Evolutionary conservation across 2,888 invertebrate species (phyloP).

Genomic region (Dynastes hyllus): DNA sequence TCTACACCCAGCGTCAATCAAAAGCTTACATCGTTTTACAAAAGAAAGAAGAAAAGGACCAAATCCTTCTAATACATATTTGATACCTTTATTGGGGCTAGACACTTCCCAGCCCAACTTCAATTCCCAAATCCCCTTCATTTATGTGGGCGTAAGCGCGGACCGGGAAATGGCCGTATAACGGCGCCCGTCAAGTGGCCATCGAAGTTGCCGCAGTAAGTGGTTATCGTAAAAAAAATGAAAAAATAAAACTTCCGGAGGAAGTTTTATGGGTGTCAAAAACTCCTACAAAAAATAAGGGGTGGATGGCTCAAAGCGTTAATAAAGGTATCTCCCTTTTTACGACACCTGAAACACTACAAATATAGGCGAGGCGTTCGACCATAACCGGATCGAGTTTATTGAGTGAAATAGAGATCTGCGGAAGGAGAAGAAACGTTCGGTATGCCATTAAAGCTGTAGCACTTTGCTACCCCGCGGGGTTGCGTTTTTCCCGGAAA

Average conservation of each 20-base stretch:
- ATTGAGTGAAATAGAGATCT: slow-evolving; percentile 41
- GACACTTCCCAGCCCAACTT: too few species aligned
- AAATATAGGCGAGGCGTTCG: slow-evolving; percentile 55
- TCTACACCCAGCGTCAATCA: background rate
- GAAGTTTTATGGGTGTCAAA: slow-evolving; percentile 64
- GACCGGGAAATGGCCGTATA: background rate
- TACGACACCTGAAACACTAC: slow-evolving; percentile 68
- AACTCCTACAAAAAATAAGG: slow-evolving; percentile 64
- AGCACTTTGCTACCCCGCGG: too few species aligned
- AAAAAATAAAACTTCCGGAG: slow-evolving; percentile 43
- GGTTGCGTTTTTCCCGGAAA: too few species aligned
- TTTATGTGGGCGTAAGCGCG: slow-evolving; percentile 4
- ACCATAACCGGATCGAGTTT: slow-evolving; percentile 38
- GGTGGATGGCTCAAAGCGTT: slow-evolving; percentile 66
- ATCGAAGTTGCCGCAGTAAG: slow-evolving; percentile 33
- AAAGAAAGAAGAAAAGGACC: background rate
- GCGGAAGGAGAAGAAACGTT: background rate
- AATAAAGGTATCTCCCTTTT: slow-evolving; percentile 67
- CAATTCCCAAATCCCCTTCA: too few species aligned
- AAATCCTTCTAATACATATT: slow-evolving; percentile 28
- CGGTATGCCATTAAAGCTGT: background rate
- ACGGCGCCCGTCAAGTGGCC: slow-evolving; percentile 18
- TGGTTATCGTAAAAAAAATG: slow-evolving; percentile 48
- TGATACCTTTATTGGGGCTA: slow-evolving; percentile 29
- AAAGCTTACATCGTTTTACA: background rate